Percentiles rank a stretch among this genome's conserved stretches.
Conservation (phyloP, 2,113 vertebrate genomes). For the Sus scrofa region DNA sequence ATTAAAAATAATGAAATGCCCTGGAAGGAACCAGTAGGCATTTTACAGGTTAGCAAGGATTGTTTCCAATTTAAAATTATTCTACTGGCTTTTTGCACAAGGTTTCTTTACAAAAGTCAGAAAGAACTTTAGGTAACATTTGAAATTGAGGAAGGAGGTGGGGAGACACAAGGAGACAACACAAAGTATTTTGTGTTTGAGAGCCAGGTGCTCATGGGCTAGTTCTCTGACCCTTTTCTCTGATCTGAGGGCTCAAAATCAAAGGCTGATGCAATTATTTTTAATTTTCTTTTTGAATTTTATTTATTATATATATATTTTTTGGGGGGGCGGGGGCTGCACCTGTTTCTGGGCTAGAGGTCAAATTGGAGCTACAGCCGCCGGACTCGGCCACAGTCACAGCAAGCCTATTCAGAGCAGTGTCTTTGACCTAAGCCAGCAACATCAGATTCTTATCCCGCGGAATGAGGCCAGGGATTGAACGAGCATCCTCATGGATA, state of each 20-base stretch:
- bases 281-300: too few species aligned
- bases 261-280: neutral
- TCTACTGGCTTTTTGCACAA: neutral
- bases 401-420: too few species aligned
- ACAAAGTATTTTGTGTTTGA: rapidly evolving
- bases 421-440: too few species aligned
- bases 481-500: too few species aligned
- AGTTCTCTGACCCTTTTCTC: rapidly evolving
- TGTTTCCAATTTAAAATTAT: neutral
- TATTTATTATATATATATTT: too few species aligned
- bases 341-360: too few species aligned
- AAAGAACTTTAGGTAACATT: neutral
- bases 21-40: neutral
- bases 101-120: neutral
- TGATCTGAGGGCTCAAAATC: neutral
- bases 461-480: too few species aligned
- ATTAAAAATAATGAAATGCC: constrained; percentile 12
- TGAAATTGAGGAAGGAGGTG: neutral
- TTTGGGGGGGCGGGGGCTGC: too few species aligned
- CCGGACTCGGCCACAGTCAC: too few species aligned
- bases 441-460: too few species aligned
- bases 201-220: neutral
- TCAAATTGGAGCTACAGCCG: too few species aligned
- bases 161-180: neutral
- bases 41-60: neutral